Percentiles rank a stretch among this genome's conserved stretches.
Evolutionary conservation across 2,888 invertebrate species (phyloP).

Genomic region (Cyclophora punctaria): DNA sequence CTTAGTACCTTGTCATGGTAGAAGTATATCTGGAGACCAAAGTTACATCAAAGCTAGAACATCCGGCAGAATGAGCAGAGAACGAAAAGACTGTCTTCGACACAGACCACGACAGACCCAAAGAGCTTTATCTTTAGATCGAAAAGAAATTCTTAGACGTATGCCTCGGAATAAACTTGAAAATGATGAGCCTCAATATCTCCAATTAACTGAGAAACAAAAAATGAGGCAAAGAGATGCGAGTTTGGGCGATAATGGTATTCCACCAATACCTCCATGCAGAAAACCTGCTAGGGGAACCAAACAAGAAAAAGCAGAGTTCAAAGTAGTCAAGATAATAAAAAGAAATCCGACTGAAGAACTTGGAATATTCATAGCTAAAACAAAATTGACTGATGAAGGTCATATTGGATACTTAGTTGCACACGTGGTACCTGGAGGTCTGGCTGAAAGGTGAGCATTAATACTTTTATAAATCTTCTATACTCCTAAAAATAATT

Average conservation of each 20-base stretch:
- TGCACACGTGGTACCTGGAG: constrained; percentile 81
- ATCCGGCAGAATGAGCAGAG: constrained; percentile 60
- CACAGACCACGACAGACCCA: constrained; percentile 57
- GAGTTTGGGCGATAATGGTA: constrained; percentile 53
- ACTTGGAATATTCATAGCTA: constrained; percentile 82
- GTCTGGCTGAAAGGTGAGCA: constrained; percentile 78
- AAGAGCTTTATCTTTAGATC: constrained; percentile 72
- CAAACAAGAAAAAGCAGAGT: constrained; percentile 53
- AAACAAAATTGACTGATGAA: constrained; percentile 76
- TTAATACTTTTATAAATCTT: constrained; percentile 2
- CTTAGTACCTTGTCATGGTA: constrained; percentile 55
- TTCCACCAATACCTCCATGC: constrained; percentile 69
- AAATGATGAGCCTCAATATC: constrained; percentile 57
- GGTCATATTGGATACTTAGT: constrained; percentile 80
- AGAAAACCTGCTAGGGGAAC: constrained; percentile 46
- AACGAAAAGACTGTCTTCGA: constrained; percentile 49
- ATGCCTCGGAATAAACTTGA: constrained; percentile 59
- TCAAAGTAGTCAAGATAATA: constrained; percentile 73
- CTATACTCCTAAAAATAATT: neutral
- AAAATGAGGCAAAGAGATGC: constrained; percentile 64
- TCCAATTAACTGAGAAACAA: constrained; percentile 68
- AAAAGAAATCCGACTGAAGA: constrained; percentile 76
- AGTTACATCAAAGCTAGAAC: constrained; percentile 50
- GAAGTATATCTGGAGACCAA: constrained; percentile 70
- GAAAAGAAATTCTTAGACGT: constrained; percentile 69